phyloP scores from a whole-genome alignment of 2,888 invertebrate species.

The Andrena fulva region DNA sequence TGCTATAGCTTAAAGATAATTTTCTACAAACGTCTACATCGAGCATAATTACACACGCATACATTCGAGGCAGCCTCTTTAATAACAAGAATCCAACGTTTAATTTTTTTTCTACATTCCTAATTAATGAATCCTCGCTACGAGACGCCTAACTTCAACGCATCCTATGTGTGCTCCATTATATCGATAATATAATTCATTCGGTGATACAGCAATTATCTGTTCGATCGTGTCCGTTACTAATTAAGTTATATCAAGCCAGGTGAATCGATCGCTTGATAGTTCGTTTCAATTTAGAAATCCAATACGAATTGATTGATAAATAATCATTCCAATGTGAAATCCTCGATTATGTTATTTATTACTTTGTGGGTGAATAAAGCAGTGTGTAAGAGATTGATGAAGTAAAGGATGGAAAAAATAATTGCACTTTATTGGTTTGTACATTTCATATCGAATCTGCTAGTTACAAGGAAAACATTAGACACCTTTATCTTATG shows the following conservation, averaged over 20 bases:
- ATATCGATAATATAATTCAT: slow-evolving; percentile 21
- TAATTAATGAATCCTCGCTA: slow-evolving; percentile 34
- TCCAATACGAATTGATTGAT: slow-evolving; percentile 51
- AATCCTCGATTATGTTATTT: slow-evolving; percentile 70
- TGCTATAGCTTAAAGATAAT: slow-evolving; percentile 53
- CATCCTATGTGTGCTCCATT: slow-evolving; percentile 12
- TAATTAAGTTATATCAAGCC: neutral
- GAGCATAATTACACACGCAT: slow-evolving; percentile 34
- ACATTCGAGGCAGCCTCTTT: slow-evolving; percentile 23
- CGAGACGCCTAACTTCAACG: slow-evolving; percentile 25
- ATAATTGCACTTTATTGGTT: slow-evolving; percentile 33
- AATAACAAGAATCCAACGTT: slow-evolving; percentile 17
- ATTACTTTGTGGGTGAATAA: slow-evolving; percentile 74
- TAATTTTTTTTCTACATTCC: slow-evolving; percentile 28
- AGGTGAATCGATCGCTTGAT: slow-evolving; percentile 24
- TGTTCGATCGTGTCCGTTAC: slow-evolving; percentile 3
- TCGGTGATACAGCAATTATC: slow-evolving; percentile 4
- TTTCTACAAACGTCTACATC: slow-evolving; percentile 50
- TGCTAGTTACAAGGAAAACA: slow-evolving; percentile 24
- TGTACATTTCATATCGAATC: slow-evolving; percentile 3
- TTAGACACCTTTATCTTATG: slow-evolving; percentile 12
- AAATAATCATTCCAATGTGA: slow-evolving; percentile 68
- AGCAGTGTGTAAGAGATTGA: slow-evolving; percentile 60
- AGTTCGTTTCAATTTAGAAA: slow-evolving; percentile 33
- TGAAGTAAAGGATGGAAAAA: slow-evolving; percentile 24